Conservation (phyloP, 2,888 invertebrate genomes). For the Trissolcus brochymenae region DNA sequence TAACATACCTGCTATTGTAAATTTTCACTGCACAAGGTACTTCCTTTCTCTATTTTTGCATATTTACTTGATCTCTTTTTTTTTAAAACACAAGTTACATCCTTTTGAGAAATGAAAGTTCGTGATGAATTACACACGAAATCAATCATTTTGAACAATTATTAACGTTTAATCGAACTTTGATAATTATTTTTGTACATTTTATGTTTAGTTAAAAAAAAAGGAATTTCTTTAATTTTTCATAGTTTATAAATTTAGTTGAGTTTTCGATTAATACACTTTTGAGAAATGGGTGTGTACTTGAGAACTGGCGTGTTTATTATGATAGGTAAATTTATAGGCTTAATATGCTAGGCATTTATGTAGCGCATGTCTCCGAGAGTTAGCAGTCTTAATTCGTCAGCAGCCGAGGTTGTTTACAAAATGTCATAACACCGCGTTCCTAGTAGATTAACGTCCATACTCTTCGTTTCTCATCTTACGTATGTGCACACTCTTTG, state of each 20-base stretch:
- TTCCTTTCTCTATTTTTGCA: conserved; percentile 34
- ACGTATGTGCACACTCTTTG: conserved; percentile 43
- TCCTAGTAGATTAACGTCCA: conserved; percentile 64
- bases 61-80: conserved; percentile 5
- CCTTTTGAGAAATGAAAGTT: conserved; percentile 4
- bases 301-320: conserved; percentile 62
- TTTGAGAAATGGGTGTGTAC: conserved; percentile 45
- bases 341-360: conserved; percentile 73
- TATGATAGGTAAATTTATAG: conserved; percentile 66
- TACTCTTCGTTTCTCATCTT: conserved; percentile 59
- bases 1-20: conserved; percentile 23
- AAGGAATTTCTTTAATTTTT: not conserved
- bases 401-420: conserved; percentile 65
- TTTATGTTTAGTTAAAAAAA: too few species aligned
- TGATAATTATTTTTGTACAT: too few species aligned
- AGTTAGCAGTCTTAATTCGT: conserved; percentile 63
- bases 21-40: conserved; percentile 20
- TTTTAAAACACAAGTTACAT: conserved; percentile 16
- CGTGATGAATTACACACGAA: too few species aligned
- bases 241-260: conserved; percentile 22
- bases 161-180: too few species aligned
- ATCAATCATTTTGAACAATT: too few species aligned
- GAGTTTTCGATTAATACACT: conserved; percentile 29
- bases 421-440: conserved; percentile 69
- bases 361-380: conserved; percentile 65